Base-by-base conservation (phyloP, 1,140 invertebrate species). In the Drosophila sucinea region DNA sequence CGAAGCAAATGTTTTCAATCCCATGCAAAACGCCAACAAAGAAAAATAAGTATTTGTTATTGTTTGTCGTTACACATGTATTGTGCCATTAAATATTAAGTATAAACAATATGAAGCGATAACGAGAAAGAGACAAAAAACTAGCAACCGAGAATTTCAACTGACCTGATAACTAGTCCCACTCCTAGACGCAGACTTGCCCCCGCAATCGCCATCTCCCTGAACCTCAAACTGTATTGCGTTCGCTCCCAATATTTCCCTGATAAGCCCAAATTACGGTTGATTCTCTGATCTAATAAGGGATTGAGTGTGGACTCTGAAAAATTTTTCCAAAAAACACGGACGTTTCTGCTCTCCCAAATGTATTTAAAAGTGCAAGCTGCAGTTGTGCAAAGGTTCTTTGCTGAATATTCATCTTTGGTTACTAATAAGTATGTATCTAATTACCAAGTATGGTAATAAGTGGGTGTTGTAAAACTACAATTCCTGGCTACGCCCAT, bases 1-100 rank as follows among this genome's bases (percentile, higher is more conserved):
- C 63, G 64, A 57, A 40, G 67, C 83, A 87, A 86, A 80, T 87
- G 77, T 71, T 83, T 60, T 71, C 67, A 79, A 78, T 87, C 83
- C 84, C 83, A 89, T 67, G 72, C 69, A 47, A 58, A 58, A 57
- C 17, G 30, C 2, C 44, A 58, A 58, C 33, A 58, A 58, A 33
- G 32, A 23, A 35, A 58, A 51, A 17, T 51, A n/a, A 51, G 6
- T 51, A 5, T 3, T 27, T 51, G 44, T 51, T 71, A 56, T 35
- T 71, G 63, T 80, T 77, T 70, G 67, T 47, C 55, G 67, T 55
- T 70, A 79, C 73, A 79, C 65, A 79, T 81, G 75, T 67, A 69
- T 40, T 62, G 44, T 54, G 66, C 67, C 32, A 81, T 73, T 63
- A 78, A 70, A 82, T 82, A 81, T 73, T 77, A 73, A 81, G 51